phyloP scores from a whole-genome alignment of 2,797 vertebrate species.

The Characodon lateralis region DNA sequence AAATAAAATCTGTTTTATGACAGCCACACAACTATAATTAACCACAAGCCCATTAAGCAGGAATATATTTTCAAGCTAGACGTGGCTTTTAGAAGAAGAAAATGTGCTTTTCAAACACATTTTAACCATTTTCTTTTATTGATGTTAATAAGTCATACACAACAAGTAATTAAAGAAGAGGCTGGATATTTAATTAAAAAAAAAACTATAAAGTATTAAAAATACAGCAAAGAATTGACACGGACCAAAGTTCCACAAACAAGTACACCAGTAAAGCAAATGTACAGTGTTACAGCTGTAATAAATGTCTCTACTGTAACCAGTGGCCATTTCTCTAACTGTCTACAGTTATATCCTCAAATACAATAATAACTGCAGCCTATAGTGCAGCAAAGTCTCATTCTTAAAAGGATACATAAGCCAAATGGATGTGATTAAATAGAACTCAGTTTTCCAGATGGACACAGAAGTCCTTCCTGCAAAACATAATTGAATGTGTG shows the following conservation, averaged over 20 bases:
- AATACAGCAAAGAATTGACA: conserved; percentile 1
- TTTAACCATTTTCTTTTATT: conserved; percentile 1
- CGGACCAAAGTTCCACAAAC: background rate
- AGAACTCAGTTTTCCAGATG: conserved; percentile 73
- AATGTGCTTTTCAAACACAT: too few species aligned
- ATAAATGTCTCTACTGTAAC: conserved; percentile 30
- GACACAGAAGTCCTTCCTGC: conserved; percentile 58
- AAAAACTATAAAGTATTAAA: background rate
- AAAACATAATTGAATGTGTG: conserved; percentile 70
- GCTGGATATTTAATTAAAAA: background rate
- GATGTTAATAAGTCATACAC: conserved; percentile 43
- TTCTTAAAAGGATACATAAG: conserved; percentile 62
- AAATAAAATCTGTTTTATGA: background rate
- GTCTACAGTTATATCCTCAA: conserved; percentile 6
- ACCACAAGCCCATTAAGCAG: background rate
- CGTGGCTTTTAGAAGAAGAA: background rate
- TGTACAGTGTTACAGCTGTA: background rate
- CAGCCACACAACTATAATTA: conserved; percentile 3
- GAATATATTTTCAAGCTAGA: conserved; percentile 2
- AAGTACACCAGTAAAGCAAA: background rate
- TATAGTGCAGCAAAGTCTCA: conserved; percentile 46
- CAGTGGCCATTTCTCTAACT: background rate
- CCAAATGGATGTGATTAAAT: conserved; percentile 73
- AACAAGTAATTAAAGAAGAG: conserved; percentile 20
- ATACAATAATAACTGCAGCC: conserved; percentile 35